Evolutionary conservation across 2,888 invertebrate species (phyloP), one percentile per base, ranked within the genome.

Genomic region (Scaeva pyrastri): DNA sequence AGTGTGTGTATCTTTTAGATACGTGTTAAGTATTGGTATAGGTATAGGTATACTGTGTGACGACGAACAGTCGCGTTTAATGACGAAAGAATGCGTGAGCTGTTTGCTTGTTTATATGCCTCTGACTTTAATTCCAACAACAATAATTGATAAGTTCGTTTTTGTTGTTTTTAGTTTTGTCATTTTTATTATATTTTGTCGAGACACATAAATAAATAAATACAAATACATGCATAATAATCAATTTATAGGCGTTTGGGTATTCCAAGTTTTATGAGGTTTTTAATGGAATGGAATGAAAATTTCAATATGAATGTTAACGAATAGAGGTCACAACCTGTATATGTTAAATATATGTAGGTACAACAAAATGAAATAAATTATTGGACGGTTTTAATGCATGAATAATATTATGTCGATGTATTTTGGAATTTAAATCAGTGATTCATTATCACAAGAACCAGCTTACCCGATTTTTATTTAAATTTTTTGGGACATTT

Each of bases 251-350:
- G 45, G 60, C 45, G 23, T 64, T 50, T 31, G 8, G 48, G 11
- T 21, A 11, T n/a, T 75, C n/a, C 12, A 11, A 26, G n/a, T 58
- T 19, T 52, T 8, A 12, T 58, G 12, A 19, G 48, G 8, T 19
- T 48, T 16, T 48, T 39, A n/a, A 7, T 36, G 6, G 19, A 41
- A 62, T 78, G 60, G 68, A 52, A 62, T 73, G 60, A 45, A 82
- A 55, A 77, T 77, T 26, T 26, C 56, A 68, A 73, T 52, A 7
- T 16, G 68, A 62, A 55, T 70, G 14, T 43, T 43, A 16, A 48
- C 41, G n/a, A 68, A 83, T 84, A 58, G 71, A 75, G 79, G 84
- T 80, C 84, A 72, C 45, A 84, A 80, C 75, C 66, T 75, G 71
- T 73, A 60, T 84, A 70, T 31, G 8, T 31, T n/a, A n/a, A n/a